These are phyloP conservation scores for Ostrea denselamellosa DNA, from an alignment of 1,140 invertebrate species.

Conservation along the genomic window DNA sequence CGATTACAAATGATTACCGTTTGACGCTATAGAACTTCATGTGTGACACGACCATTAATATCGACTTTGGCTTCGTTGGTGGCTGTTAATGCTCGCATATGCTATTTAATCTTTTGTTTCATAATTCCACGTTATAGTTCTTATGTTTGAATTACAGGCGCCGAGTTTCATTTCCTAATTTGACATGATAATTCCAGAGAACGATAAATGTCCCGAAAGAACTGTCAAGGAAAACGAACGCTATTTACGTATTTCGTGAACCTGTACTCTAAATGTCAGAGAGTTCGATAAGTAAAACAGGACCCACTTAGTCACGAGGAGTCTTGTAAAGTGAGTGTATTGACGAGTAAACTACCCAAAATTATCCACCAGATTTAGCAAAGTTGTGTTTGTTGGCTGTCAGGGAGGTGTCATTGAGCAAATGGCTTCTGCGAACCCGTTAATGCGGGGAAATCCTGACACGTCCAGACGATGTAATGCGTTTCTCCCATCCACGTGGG, in stretches of 20 bases:
- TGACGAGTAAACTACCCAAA: slow-evolving; percentile 21
- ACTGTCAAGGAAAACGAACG: not conserved
- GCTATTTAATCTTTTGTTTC: slow-evolving; percentile 17
- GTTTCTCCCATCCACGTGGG: not conserved
- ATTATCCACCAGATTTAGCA: not conserved
- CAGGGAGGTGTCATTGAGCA: slow-evolving; percentile 30
- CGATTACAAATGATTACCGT: slow-evolving; percentile 11
- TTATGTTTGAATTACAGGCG: not conserved
- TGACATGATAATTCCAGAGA: not conserved
- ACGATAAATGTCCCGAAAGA: slow-evolving; percentile 17
- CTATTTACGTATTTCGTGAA: not conserved
- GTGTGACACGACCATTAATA: not conserved
- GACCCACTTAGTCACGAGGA: not conserved
- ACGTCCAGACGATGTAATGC: not conserved
- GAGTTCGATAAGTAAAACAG: not conserved
- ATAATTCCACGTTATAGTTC: not conserved
- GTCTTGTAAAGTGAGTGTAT: not conserved
- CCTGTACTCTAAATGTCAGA: slow-evolving; percentile 17
- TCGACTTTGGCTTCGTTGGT: not conserved
- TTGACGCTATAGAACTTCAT: not conserved
- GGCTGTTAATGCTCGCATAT: not conserved
- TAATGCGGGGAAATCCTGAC: slow-evolving; percentile 25
- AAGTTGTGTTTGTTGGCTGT: slow-evolving; percentile 32
- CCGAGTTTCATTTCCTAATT: not conserved
- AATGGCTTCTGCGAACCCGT: slow-evolving; percentile 15